phyloP scores from a whole-genome alignment of 2,113 vertebrate genomes.

The Pseudopipra pipra region DNA sequence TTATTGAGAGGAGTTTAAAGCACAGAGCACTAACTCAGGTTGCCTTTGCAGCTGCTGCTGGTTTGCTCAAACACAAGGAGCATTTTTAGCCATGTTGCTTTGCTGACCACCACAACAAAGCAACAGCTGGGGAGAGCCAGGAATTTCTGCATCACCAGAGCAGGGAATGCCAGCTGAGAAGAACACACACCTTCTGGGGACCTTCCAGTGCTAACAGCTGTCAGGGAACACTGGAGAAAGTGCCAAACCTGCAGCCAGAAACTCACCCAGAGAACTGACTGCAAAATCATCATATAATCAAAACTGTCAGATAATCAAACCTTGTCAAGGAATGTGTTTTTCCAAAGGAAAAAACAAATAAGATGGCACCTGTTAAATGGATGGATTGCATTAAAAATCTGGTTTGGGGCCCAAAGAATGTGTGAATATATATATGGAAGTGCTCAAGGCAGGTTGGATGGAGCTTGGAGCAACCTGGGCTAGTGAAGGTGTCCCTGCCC shows the following conservation, averaged over 20 bases:
- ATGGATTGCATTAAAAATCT: background rate
- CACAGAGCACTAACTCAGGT: background rate
- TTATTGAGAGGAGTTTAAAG: conserved; percentile 3
- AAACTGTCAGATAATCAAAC: background rate
- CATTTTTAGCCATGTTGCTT: background rate
- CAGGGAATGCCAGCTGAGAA: background rate
- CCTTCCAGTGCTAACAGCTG: background rate
- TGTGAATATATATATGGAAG: fast-evolving
- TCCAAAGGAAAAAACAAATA: too few relatives aligned
- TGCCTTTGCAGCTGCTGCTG: conserved; percentile 26
- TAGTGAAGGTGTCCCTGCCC: background rate
- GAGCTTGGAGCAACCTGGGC: background rate
- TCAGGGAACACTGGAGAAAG: background rate
- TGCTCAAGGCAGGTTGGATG: background rate
- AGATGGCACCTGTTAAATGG: background rate
- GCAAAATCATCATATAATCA: background rate
- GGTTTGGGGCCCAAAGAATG: background rate
- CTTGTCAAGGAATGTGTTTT: background rate
- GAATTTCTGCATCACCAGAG: background rate
- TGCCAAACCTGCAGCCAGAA: background rate
- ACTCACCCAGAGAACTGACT: background rate
- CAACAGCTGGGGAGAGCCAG: background rate
- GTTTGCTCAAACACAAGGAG: background rate
- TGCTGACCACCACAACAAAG: background rate
- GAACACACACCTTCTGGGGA: background rate